Evolutionary conservation across 2,888 invertebrate genomes (phyloP), one percentile per base, ranked within the genome.

Genomic region (Polyploca ridens): DNA sequence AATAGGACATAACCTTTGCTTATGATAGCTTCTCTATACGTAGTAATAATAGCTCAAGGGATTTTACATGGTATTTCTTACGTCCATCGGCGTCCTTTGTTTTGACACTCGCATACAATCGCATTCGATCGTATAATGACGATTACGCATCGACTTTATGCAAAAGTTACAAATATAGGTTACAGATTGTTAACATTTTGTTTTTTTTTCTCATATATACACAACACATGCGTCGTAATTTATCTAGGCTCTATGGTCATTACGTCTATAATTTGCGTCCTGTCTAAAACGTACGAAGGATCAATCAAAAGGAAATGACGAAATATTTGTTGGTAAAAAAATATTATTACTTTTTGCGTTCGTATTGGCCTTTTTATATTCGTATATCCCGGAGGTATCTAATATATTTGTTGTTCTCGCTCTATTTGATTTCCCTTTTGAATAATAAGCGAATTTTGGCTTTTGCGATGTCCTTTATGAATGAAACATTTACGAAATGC

Each of bases 391-490:
- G 62, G 27, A 64, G 67, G 63, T 64, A 70, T 73, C 49, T 66
- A 72, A 69, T 72, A 70, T 73, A 76, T 66, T 71, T 63, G 68
- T 64, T 65, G 63, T 68, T 54, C 54, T 54, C 63, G 59, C 46
- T 62, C 64, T 71, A 69, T 73, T 68, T 69, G 33, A 69, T 69
- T 75, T 69, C 70, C 63, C 67, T 69, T 71, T 70, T 70, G 73
- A 70, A 71, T 71, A 65, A 69, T 68, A 71, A 66, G 66, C 58
- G 44, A 66, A 71, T 72, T 66, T 71, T 63, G 60, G 64, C 71
- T 68, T 67, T 69, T 62, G 63, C 57, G 57, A 57, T 65, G 64
- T 63, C 62, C 62, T 64, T 71, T 67, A 54, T 54, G 16, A 19
- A 54, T 19, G 49, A 49, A 49, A 41, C 41, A 13, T 13, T 13